These are phyloP conservation scores for Drosophila setifemur DNA, from an alignment of 1,140 invertebrate genomes.

Conservation along the genomic window DNA sequence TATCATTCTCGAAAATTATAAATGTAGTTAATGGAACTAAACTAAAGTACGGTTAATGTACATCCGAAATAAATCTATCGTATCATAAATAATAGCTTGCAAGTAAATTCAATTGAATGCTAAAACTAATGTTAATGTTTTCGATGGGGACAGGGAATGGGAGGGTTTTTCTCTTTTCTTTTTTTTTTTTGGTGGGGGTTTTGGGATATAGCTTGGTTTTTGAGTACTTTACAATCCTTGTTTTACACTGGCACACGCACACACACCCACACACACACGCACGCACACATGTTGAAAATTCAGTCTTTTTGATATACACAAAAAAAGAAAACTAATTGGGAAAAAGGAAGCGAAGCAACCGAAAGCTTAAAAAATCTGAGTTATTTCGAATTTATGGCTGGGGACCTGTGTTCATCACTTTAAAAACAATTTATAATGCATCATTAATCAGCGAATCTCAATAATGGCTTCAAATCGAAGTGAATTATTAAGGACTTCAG, in stretches of 20 bases:
- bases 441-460: too few relatives aligned
- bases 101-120: conserved; percentile 53
- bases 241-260: not conserved
- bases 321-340: not conserved
- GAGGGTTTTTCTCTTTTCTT: too few relatives aligned
- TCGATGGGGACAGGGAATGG: conserved; percentile 9
- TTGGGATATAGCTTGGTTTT: not conserved
- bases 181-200: not conserved
- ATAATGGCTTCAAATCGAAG: too few relatives aligned
- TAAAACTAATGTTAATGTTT: conserved; percentile 40
- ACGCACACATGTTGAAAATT: conserved; percentile 40
- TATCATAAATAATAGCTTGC: conserved; percentile 50
- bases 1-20: conserved; percentile 62
- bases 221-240: conserved; percentile 27
- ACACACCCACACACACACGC: conserved; percentile 11
- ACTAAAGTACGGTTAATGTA: conserved; percentile 49
- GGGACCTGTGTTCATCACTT: too few relatives aligned
- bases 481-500: too few relatives aligned
- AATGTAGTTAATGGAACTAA: conserved; percentile 75
- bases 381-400: not conserved
- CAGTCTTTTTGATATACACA: conserved; percentile 70
- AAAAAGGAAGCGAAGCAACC: conserved; percentile 28
- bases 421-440: not conserved
- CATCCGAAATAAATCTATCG: conserved; percentile 42
- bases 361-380: conserved; percentile 9